Evolutionary conservation across 2,888 invertebrate species (phyloP), one percentile per base, ranked within the genome.

Genomic region (Idaea aversata): DNA sequence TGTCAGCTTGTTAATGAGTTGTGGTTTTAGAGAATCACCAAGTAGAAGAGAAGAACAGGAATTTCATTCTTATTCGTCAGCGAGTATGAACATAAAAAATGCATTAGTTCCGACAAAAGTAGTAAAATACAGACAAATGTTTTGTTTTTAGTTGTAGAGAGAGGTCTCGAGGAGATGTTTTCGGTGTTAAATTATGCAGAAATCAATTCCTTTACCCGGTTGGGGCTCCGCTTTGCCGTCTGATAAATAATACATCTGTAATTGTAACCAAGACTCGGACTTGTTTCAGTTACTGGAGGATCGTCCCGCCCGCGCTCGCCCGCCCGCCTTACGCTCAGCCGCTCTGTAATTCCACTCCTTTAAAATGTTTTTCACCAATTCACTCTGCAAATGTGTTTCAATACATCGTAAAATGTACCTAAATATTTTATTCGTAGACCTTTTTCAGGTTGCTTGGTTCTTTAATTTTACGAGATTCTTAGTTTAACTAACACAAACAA

Each of bases 141-240:
- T 90, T 90, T 90, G 89, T 88, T 91, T 91, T 90, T 88, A 90
- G 87, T 86, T 84, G 84, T 82, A 78, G 81, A 76, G 84, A 84
- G 84, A 84, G 85, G 86, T 86, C 87, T 86, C 86, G 72, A 82
- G 78, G 82, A 90, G 87, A 87, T 88, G 90, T 91, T 91, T 88
- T 87, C 86, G 82, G 81, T 89, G 84, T 82, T 92, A 90, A 93
- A 92, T 92, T 91, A 93, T 93, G 90, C 88, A 93, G 86, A 92
- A 90, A 92, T 92, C 92, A 92, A 93, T 93, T 93, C 87, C 88
- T 91, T 90, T 86, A 78, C 84, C 83, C 87, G 86, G 84, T 83
- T 83, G 81, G 78, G 72, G 80, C 81, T 80, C 79, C 76, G 76
- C 80, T 80, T 77, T 83, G 80, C 83, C 80, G 76, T 77, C 84